phyloP scores from a whole-genome alignment of 2,113 vertebrate genomes.

The Bettongia penicillata region DNA sequence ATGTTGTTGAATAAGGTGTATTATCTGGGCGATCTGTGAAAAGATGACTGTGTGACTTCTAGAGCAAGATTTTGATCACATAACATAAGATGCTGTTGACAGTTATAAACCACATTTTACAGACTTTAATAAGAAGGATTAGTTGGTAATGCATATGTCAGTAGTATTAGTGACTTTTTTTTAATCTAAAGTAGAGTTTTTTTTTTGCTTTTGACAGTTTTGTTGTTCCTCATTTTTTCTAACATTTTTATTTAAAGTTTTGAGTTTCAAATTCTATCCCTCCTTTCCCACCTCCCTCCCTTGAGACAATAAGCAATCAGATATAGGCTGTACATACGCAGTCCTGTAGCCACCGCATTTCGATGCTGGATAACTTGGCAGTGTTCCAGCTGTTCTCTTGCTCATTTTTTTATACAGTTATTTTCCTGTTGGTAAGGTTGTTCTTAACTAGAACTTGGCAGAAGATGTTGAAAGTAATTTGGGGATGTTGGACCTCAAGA shows the following conservation, averaged over 20 bases:
- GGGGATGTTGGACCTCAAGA: constrained; percentile 70
- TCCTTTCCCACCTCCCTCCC: too few relatives aligned
- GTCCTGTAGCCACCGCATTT: neutral
- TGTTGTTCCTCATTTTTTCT: too few relatives aligned
- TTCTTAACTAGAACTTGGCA: constrained; percentile 70
- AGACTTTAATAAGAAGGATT: constrained; percentile 11
- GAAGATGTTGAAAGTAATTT: constrained; percentile 62
- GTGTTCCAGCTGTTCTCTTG: neutral
- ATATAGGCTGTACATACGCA: too few relatives aligned
- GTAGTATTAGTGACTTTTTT: neutral
- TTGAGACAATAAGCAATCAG: too few relatives aligned
- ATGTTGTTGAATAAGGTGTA: neutral
- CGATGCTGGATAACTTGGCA: constrained; percentile 46
- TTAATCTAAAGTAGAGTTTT: constrained; percentile 11
- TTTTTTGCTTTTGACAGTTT: too few relatives aligned
- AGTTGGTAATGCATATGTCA: neutral
- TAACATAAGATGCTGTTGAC: neutral
- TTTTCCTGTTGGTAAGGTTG: constrained; percentile 41
- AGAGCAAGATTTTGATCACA: neutral
- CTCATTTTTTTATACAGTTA: neutral
- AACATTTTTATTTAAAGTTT: too few relatives aligned
- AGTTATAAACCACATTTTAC: neutral
- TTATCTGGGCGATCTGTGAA: neutral
- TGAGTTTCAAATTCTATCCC: too few relatives aligned
- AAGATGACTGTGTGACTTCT: neutral